Conservation (phyloP, 2,888 invertebrate genomes). For the Pheosia gnoma region DNA sequence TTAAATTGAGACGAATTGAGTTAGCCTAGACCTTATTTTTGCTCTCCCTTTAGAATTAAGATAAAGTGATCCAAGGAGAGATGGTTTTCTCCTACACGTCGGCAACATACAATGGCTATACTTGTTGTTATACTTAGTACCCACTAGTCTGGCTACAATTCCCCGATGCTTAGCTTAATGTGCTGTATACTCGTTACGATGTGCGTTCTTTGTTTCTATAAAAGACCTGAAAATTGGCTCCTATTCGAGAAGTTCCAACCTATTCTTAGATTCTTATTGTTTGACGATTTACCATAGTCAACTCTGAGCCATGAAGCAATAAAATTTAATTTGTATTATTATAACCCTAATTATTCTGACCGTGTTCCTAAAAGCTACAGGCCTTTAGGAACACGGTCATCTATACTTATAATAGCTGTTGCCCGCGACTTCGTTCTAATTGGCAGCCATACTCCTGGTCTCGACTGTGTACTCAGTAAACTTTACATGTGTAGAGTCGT, state of each 20-base stretch:
- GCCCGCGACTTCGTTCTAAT: constrained; percentile 15
- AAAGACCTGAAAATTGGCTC: constrained; percentile 17
- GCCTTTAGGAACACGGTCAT: too few species aligned
- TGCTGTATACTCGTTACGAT: constrained; percentile 37
- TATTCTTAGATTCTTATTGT: neutral
- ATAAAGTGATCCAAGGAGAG: constrained; percentile 21
- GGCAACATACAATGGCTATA: constrained; percentile 29
- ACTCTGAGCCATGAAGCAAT: too few species aligned
- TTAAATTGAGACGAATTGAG: constrained; percentile 28
- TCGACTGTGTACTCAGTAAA: constrained; percentile 30
- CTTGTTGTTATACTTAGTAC: constrained; percentile 39
- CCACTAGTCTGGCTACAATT: constrained; percentile 32
- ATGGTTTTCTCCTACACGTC: constrained; percentile 17
- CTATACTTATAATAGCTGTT: too few species aligned
- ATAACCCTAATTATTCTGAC: neutral
- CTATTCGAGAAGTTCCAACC: neutral
- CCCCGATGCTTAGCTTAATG: constrained; percentile 38
- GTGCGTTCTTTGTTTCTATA: constrained; percentile 32
- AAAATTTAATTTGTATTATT: constrained; percentile 22
- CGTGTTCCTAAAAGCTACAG: too few species aligned
- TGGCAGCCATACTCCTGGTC: constrained; percentile 27
- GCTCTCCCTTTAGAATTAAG: constrained; percentile 32
- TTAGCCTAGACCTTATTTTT: constrained; percentile 30
- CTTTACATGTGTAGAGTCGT: constrained; percentile 20
- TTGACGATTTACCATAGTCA: neutral